phyloP scores from a whole-genome alignment of 1,140 invertebrate species.

The Drosophila parvula region DNA sequence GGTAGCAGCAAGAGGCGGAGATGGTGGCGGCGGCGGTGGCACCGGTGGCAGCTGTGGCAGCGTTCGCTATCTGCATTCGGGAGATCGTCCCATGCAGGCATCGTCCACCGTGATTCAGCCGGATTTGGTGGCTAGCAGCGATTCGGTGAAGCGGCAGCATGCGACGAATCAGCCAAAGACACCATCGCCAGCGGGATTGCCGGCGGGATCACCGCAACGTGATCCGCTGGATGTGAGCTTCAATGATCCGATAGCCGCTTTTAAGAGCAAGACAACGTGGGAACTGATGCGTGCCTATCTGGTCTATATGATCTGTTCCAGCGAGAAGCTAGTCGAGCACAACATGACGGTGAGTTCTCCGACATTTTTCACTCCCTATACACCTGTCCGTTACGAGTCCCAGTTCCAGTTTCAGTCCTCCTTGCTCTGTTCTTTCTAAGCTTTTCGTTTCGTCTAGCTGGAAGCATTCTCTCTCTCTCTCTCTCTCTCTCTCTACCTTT shows the following conservation, averaged over 20 bases:
- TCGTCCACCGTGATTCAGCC: constrained; percentile 25
- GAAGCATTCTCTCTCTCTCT: neutral
- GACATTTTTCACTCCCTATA: too few species aligned
- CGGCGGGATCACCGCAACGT: constrained; percentile 83
- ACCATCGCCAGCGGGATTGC: constrained; percentile 14
- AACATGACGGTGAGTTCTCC: constrained; percentile 93
- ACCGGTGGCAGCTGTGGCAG: neutral
- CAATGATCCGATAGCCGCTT: constrained; percentile 91
- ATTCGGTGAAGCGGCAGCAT: neutral
- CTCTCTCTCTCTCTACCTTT: neutral
- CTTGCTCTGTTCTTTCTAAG: neutral
- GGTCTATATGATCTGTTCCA: constrained; percentile 96
- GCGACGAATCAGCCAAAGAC: neutral
- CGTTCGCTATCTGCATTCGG: constrained; percentile 34
- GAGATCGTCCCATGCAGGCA: constrained; percentile 19
- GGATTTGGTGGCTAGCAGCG: neutral
- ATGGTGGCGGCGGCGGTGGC: neutral
- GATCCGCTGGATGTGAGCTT: constrained; percentile 95
- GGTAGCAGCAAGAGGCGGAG: neutral
- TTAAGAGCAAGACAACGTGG: constrained; percentile 97
- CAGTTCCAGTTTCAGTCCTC: neutral
- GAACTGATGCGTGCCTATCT: constrained; percentile 96
- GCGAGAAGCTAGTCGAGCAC: constrained; percentile 95
- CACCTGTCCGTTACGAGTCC: constrained; percentile 6
- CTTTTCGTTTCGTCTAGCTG: neutral